A percentile compares a stretch with the other conserved stretches of the same genome.
Evolutionary conservation across 2,888 invertebrate genomes (phyloP).

Genomic region (Drosophila atroscutellata): DNA sequence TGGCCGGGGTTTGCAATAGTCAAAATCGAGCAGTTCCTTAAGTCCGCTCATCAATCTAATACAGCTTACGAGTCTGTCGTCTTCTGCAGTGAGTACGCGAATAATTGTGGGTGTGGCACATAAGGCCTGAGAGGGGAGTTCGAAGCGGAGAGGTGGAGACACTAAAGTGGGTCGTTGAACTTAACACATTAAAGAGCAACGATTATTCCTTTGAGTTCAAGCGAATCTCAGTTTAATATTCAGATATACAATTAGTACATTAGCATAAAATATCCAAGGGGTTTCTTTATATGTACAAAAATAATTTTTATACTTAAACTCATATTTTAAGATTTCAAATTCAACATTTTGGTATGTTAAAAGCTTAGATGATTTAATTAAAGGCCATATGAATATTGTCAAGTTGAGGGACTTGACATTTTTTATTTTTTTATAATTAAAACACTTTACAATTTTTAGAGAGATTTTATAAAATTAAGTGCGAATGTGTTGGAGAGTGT

Average conservation of each 20-base stretch:
- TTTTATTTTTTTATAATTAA: too few relatives aligned
- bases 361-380: background rate
- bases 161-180: background rate
- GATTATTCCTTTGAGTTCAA: background rate
- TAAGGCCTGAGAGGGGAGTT: background rate
- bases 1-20: slow-evolving; percentile 51
- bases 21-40: slow-evolving; percentile 41
- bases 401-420: too few relatives aligned
- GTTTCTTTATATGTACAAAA: too few relatives aligned
- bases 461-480: background rate
- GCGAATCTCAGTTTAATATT: background rate
- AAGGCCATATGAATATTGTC: too few relatives aligned
- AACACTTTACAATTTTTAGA: background rate
- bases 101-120: slow-evolving; percentile 1
- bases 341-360: rapidly evolving
- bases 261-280: background rate
- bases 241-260: too few relatives aligned
- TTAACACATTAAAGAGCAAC: background rate
- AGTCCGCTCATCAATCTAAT: slow-evolving; percentile 51
- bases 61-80: slow-evolving; percentile 23
- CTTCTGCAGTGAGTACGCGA: background rate
- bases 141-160: too few relatives aligned
- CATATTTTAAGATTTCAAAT: background rate
- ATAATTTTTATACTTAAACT: too few relatives aligned
- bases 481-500: background rate